Base-by-base conservation (phyloP, 2,888 invertebrate genomes). In the Parochlus steinenii region DNA sequence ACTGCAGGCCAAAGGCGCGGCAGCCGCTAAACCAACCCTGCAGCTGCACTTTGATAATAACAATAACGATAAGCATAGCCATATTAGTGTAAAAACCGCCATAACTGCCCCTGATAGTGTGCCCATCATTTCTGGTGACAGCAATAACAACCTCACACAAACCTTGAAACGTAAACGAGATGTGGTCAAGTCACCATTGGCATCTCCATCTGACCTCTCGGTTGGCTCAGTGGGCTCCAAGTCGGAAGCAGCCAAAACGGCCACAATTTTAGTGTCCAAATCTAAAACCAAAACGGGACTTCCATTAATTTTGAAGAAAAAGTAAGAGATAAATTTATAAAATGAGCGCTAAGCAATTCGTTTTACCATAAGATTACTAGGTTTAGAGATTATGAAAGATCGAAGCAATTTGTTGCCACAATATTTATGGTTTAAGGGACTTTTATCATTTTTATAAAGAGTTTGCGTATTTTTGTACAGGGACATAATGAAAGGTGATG, bases 241-340 rank as follows among this genome's bases (percentile, higher is more conserved):
- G 30, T 12, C 15, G 23, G 10, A 36, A 36, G 24, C 36, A 36
- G 15, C 28, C 14, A 58, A 58, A 54, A 58, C 58, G 39, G 58
- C 58, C 40, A 58, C 58, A 34, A 58, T 58, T 48, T 53, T 58
- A 44, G 58, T 58, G 42, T 58, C 58, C 18, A 58, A 58, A 52
- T 55, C 58, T 44, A 58, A 58, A 56, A 58, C 58, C 42, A 58
- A 58, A 55, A 56, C 58, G 37, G 58, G 58, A 47, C 51, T 58
- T 48, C 58, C 58, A 39, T 48, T 58, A 45, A 48, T 58, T 46
- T 50, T 58, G 42, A 58, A 58, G 44, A 58, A 58, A n/a, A n/a
- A n/a, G n/a, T n/a, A n/a, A n/a, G n/a, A n/a, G n/a, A 43, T 58
- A 58, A 38, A 58, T 58, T 46, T 56, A 57, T 48, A 55, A 54